Percentiles rank a stretch among this genome's conserved stretches.
phyloP scores from a whole-genome alignment of 1,140 invertebrate genomes.

The Belonocnema kinseyi region DNA sequence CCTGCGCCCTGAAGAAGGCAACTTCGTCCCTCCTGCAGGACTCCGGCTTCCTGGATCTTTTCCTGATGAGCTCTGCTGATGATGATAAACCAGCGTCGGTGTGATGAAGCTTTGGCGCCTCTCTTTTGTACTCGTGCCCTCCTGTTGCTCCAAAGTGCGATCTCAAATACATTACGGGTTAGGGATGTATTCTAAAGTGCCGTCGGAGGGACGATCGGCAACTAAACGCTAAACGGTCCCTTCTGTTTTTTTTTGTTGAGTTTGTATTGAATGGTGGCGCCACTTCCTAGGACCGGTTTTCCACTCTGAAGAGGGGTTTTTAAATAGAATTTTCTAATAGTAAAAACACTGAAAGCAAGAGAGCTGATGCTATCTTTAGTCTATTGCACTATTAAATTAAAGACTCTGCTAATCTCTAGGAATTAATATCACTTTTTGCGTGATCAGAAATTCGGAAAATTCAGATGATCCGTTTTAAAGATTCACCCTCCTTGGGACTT shows the following conservation, averaged over 20 bases:
- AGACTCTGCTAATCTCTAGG: background rate
- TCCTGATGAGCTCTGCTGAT: conserved; percentile 6
- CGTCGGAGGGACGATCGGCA: conserved; percentile 59
- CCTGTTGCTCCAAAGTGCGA: conserved; percentile 61
- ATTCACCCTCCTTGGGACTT: conserved; percentile 69
- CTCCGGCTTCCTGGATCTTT: conserved; percentile 5
- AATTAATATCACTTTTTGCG: background rate
- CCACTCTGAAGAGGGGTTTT: background rate
- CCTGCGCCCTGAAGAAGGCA: conserved; percentile 11
- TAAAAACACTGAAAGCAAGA: conserved; percentile 28
- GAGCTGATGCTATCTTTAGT: background rate
- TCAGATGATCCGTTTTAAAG: conserved; percentile 8
- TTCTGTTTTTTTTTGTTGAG: background rate
- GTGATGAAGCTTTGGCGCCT: conserved; percentile 34
- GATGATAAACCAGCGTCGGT: background rate
- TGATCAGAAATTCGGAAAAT: background rate
- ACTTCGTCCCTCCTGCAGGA: background rate
- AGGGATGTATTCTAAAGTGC: conserved; percentile 55
- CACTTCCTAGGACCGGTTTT: background rate
- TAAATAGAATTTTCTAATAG: conserved; percentile 28
- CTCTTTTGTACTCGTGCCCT: conserved; percentile 64
- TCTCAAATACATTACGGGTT: conserved; percentile 75
- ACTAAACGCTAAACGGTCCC: background rate
- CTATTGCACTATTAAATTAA: background rate
- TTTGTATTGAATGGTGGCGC: too few species aligned